phyloP scores from a whole-genome alignment of 2,888 invertebrate genomes.

The Aphodius granarius region DNA sequence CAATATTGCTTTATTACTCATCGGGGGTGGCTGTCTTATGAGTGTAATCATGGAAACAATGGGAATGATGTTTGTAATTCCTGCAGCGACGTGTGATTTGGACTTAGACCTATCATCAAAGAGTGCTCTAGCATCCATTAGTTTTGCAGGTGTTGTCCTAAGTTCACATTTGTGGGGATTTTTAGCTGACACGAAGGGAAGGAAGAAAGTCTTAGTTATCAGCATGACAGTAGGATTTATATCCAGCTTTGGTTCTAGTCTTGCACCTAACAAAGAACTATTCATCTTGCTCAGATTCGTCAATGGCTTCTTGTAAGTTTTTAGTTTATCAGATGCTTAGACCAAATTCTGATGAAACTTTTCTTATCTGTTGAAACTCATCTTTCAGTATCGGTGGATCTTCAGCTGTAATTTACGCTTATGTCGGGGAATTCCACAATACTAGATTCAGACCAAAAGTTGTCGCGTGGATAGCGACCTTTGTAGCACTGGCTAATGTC shows the following conservation, averaged over 20 bases:
- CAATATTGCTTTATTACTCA: constrained; percentile 62
- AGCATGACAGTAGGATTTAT: constrained; percentile 55
- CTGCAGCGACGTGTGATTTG: constrained; percentile 70
- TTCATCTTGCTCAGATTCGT: constrained; percentile 58
- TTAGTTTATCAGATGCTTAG: no score
- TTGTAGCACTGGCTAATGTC: constrained; percentile 50
- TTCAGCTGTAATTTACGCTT: constrained; percentile 57
- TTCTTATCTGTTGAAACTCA: neutral
- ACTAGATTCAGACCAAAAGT: constrained; percentile 53
- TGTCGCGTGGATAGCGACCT: constrained; percentile 50
- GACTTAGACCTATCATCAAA: constrained; percentile 62
- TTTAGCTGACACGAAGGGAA: constrained; percentile 59
- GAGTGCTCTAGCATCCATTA: constrained; percentile 66
- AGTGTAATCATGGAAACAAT: constrained; percentile 70
- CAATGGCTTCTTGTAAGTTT: constrained; percentile 58
- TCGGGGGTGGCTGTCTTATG: constrained; percentile 66
- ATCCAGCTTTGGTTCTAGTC: constrained; percentile 56
- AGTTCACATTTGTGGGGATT: constrained; percentile 64
- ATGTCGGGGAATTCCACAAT: constrained; percentile 58
- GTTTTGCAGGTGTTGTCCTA: constrained; percentile 65
- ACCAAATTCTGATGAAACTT: no score
- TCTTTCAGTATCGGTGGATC: constrained; percentile 52
- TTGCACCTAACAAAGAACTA: constrained; percentile 56
- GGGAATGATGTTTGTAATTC: constrained; percentile 66
- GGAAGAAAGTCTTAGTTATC: constrained; percentile 55